These are phyloP conservation scores for Tenthredo livida DNA, from an alignment of 2,888 invertebrate genomes.

Conservation along the genomic window DNA sequence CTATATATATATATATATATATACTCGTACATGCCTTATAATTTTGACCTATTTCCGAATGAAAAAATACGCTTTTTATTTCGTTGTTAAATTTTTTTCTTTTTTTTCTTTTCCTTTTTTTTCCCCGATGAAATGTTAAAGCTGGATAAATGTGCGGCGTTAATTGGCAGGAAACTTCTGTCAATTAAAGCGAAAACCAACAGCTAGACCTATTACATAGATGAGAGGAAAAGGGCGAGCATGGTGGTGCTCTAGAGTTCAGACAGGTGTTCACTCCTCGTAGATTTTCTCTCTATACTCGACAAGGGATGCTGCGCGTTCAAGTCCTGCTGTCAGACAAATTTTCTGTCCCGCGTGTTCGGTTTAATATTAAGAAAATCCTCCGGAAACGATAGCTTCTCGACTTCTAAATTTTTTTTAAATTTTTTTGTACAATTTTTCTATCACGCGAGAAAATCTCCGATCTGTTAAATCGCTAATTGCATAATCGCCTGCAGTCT, in stretches of 20 bases:
- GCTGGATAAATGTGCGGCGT: not conserved
- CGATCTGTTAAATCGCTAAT: not conserved
- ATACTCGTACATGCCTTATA: no score
- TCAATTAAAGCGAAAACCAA: conserved; percentile 16
- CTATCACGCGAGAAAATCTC: not conserved
- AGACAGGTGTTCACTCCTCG: conserved; percentile 18
- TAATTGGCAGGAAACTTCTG: conserved; percentile 49
- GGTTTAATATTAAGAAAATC: not conserved
- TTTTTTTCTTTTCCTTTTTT: not conserved
- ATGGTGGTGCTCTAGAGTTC: not conserved
- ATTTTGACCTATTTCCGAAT: not conserved
- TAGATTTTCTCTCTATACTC: not conserved
- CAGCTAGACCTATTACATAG: not conserved
- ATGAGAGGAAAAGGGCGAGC: not conserved
- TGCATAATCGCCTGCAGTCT: not conserved
- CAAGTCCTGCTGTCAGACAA: not conserved
- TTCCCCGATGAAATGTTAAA: not conserved
- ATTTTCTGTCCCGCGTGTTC: not conserved
- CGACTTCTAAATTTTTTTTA: not conserved
- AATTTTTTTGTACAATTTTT: no score
- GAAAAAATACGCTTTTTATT: not conserved
- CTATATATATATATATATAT: no score
- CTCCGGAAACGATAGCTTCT: not conserved
- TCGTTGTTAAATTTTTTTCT: not conserved
- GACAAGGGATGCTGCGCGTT: conserved; percentile 7